Evolutionary conservation across 2,888 invertebrate species (phyloP).

Genomic region (Hypercompe scribonia): DNA sequence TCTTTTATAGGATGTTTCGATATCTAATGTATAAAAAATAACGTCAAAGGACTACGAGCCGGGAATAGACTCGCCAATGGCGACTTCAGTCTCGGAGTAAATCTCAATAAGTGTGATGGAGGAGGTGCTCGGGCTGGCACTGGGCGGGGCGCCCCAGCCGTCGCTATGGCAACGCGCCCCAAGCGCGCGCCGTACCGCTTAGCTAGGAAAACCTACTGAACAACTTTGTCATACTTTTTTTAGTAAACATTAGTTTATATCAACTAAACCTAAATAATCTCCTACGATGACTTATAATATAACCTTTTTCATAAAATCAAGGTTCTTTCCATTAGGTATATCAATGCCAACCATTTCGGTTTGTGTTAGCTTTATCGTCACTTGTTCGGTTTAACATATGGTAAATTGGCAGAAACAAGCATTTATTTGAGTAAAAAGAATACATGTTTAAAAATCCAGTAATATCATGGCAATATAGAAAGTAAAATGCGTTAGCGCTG

Average conservation of each 20-base stretch:
- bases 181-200: constrained; percentile 57
- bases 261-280: constrained; percentile 36
- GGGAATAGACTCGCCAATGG: constrained; percentile 64
- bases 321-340: constrained; percentile 17
- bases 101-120: constrained; percentile 68
- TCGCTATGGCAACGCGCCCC: constrained; percentile 77
- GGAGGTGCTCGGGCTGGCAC: constrained; percentile 61
- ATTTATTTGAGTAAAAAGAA: constrained; percentile 48
- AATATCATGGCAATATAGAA: constrained; percentile 78
- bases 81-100: constrained; percentile 67
- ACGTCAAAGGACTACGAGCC: constrained; percentile 26
- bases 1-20: constrained; percentile 12
- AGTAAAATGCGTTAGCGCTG: constrained; percentile 82
- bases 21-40: constrained; percentile 27
- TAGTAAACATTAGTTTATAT: constrained; percentile 20
- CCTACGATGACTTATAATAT: constrained; percentile 23
- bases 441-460: constrained; percentile 58
- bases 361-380: constrained; percentile 28
- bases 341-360: constrained; percentile 13
- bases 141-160: constrained; percentile 80
- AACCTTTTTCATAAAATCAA: constrained; percentile 18
- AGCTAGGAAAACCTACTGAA: constrained; percentile 56
- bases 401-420: constrained; percentile 14
- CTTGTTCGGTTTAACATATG: constrained; percentile 24
- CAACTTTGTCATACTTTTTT: constrained; percentile 41